Conservation (phyloP, 2,113 vertebrate genomes). For the Phodopus roborovskii region DNA sequence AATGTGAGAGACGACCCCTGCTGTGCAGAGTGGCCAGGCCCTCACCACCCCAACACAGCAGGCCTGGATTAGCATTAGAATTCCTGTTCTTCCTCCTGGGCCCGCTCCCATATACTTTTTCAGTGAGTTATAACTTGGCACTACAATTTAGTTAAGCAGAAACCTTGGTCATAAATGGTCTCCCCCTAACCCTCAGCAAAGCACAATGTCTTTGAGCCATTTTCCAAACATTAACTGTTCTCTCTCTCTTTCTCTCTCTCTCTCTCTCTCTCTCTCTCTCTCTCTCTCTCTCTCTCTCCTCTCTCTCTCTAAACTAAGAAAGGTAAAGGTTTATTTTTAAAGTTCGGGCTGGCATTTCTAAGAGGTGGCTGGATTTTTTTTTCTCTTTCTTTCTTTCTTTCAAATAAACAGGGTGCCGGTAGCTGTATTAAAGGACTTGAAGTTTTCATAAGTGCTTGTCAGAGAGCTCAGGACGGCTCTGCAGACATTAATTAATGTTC, state of each 20-base stretch:
- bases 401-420: not conserved
- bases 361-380: not conserved
- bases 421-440: not conserved
- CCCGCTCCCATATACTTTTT: conserved; percentile 60
- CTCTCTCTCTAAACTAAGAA: not conserved
- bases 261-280: too few relatives aligned
- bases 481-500: conserved; percentile 45
- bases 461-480: not conserved
- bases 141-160: conserved; percentile 79
- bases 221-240: not conserved
- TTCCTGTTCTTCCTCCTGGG: not conserved
- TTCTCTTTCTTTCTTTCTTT: not conserved
- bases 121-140: conserved; percentile 80
- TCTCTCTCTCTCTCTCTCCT: too few relatives aligned
- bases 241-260: too few relatives aligned
- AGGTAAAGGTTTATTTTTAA: conserved; percentile 24
- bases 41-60: conserved; percentile 49
- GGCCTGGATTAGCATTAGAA: conserved; percentile 81
- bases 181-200: conserved; percentile 36
- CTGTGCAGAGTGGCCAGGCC: not conserved
- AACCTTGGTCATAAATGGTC: conserved; percentile 64
- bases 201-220: conserved; percentile 58
- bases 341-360: conserved; percentile 8
- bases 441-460: conserved; percentile 31
- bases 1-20: conserved; percentile 54